phyloP scores from a whole-genome alignment of 2,797 vertebrate genomes.

The Halcyon smyrnensis region DNA sequence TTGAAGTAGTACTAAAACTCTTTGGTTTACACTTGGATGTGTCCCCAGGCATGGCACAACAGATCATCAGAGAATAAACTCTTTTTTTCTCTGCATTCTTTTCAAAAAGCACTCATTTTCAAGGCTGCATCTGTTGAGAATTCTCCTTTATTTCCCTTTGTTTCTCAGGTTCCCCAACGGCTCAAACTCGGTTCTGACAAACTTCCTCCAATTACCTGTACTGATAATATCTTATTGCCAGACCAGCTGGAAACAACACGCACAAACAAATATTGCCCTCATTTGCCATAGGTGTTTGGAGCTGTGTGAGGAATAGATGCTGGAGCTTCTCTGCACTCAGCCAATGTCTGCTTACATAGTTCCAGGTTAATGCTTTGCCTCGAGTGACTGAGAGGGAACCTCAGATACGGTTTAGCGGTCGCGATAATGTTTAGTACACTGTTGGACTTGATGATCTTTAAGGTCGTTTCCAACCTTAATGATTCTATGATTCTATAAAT shows the following conservation, averaged over 20 bases:
- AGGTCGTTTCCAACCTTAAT: no score
- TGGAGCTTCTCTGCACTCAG: neutral
- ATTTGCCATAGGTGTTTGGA: neutral
- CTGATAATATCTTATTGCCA: neutral
- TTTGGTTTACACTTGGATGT: neutral
- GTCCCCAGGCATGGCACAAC: neutral
- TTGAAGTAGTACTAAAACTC: neutral
- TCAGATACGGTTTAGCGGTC: neutral
- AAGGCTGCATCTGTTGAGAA: neutral
- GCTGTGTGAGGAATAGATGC: neutral
- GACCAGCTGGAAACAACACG: neutral
- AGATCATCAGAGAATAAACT: neutral
- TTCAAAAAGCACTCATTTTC: neutral
- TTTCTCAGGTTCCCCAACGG: neutral
- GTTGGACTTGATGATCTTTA: no score
- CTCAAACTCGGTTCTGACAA: neutral
- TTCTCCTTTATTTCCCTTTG: neutral
- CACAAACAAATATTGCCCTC: neutral
- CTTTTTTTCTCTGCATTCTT: neutral
- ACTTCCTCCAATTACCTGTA: rapidly evolving
- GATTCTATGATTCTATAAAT: neutral
- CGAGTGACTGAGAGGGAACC: neutral
- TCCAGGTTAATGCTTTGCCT: neutral
- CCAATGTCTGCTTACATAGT: neutral
- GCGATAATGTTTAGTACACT: no score